These are phyloP conservation scores for Vulpes vulpes DNA, from an alignment of 2,113 vertebrate genomes.

Conservation along the genomic window DNA sequence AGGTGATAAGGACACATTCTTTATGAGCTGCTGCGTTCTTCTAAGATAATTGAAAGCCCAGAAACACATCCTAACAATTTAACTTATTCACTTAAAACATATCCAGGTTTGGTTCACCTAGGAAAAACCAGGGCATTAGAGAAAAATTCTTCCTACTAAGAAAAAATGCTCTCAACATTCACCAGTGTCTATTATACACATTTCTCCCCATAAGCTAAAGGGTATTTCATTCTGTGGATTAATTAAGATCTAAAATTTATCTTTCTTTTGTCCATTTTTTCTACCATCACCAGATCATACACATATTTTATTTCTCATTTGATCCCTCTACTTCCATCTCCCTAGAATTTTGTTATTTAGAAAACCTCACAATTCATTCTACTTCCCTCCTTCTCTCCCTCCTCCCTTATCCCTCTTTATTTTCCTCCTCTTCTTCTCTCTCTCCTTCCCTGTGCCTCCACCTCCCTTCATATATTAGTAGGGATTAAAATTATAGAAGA, in stretches of 20 bases:
- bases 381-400: not conserved
- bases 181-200: not conserved
- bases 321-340: not conserved
- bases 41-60: constrained; percentile 50
- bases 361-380: not conserved
- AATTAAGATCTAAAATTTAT: not conserved
- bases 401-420: not conserved
- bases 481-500: not conserved
- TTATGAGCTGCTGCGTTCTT: not conserved
- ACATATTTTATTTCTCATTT: not conserved
- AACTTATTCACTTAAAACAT: not conserved
- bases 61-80: not conserved
- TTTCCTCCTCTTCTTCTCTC: not conserved
- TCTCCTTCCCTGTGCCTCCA: not conserved
- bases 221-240: not conserved
- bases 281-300: not conserved
- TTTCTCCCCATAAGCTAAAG: not conserved
- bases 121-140: not conserved
- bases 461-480: not conserved
- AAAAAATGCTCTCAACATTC: not conserved
- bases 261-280: not conserved
- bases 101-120: not conserved
- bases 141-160: not conserved
- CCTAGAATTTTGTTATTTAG: not conserved
- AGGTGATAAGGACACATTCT: not conserved